Conservation (phyloP, 2,113 vertebrate species). For the Poeciliopsis occidentalis region DNA sequence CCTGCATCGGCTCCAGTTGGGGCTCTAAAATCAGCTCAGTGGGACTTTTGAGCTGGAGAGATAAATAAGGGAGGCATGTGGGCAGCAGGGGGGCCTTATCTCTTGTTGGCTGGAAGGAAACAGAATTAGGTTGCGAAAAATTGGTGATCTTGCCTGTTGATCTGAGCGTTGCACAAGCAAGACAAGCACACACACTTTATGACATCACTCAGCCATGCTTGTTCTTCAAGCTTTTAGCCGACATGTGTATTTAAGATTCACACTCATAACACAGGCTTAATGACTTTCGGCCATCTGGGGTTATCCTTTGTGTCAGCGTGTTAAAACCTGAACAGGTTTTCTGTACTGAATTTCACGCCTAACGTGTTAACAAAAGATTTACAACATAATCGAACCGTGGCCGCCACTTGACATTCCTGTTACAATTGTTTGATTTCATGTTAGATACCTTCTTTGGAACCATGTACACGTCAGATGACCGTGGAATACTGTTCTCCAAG, state of each 20-base stretch:
- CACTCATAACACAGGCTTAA: constrained; percentile 25
- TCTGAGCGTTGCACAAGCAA: constrained; percentile 51
- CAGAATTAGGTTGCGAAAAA: constrained; percentile 55
- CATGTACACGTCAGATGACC: constrained; percentile 79
- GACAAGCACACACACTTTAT: constrained; percentile 19
- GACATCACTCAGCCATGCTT: background rate
- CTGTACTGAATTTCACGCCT: background rate
- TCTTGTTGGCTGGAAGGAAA: constrained; percentile 30
- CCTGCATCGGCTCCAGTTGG: background rate
- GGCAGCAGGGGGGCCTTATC: constrained; percentile 52
- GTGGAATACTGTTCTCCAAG: constrained; percentile 76
- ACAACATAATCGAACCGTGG: too few relatives aligned
- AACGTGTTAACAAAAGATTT: too few relatives aligned
- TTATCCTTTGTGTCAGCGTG: constrained; percentile 20
- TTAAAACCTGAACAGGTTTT: background rate
- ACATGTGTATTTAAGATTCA: constrained; percentile 22
- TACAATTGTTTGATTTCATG: background rate
- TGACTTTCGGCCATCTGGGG: constrained; percentile 27
- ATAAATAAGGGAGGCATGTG: constrained; percentile 57
- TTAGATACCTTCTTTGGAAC: constrained; percentile 82
- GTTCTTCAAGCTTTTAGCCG: constrained; percentile 39
- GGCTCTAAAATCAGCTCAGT: background rate
- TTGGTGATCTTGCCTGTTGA: constrained; percentile 58
- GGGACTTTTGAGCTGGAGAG: constrained; percentile 26
- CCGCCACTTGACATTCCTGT: background rate